phyloP scores from a whole-genome alignment of 2,113 vertebrate species.

The Ginglymostoma cirratum region DNA sequence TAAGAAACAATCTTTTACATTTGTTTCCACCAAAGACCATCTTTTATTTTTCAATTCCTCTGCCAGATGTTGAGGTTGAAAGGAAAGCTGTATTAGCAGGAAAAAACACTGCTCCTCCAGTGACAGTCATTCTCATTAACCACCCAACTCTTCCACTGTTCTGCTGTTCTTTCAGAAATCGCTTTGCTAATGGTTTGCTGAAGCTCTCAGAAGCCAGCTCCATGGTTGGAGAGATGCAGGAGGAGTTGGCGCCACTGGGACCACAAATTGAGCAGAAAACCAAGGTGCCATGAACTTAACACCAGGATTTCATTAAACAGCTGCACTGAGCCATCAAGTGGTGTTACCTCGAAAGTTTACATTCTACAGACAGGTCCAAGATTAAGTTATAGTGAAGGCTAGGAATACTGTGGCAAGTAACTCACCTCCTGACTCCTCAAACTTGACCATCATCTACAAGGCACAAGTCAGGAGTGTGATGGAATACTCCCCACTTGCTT shows the following conservation, averaged over 20 bases:
- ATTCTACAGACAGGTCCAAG: no score
- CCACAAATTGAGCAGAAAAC: constrained; percentile 53
- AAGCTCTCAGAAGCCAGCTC: constrained; percentile 50
- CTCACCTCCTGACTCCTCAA: no score
- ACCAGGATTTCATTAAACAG: neutral
- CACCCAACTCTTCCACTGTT: neutral
- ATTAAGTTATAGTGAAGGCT: neutral
- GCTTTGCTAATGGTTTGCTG: constrained; percentile 46
- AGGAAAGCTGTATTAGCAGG: no score
- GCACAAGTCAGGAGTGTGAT: no score
- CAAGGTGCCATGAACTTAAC: constrained; percentile 40
- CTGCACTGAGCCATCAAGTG: neutral
- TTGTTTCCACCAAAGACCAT: neutral
- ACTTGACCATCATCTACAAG: no score
- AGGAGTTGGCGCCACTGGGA: constrained; percentile 46
- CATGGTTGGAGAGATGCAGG: constrained; percentile 48
- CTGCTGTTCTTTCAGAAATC: constrained; percentile 41
- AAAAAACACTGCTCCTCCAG: neutral
- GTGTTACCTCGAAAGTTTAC: neutral
- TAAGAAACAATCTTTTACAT: neutral
- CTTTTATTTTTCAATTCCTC: neutral
- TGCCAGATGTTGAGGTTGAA: no score
- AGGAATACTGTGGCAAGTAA: neutral
- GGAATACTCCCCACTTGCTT: no score
- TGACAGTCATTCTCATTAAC: neutral